phyloP scores from a whole-genome alignment of 2,113 vertebrate genomes.

The Microcebus ravelobensis region DNA sequence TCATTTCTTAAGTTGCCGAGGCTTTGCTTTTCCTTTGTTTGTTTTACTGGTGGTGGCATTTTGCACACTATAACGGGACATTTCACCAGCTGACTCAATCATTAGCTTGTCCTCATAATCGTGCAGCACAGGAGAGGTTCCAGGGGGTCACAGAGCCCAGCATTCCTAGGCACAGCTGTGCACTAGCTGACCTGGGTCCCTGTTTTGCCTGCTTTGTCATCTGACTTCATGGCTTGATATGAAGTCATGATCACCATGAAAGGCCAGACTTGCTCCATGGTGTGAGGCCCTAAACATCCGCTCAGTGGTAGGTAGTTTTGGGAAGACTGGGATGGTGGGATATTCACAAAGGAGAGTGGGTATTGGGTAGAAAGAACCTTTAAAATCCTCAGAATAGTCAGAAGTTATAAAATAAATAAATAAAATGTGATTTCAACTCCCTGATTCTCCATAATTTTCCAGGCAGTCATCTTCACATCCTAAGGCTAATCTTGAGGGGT shows the following conservation, averaged over 20 bases:
- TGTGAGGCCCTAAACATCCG: neutral
- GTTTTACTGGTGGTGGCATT: neutral
- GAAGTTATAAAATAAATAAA: neutral
- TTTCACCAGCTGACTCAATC: neutral
- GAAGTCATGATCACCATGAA: neutral
- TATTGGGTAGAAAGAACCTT: neutral
- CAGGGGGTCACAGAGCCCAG: rapidly evolving
- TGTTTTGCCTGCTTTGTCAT: neutral
- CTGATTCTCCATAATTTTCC: neutral
- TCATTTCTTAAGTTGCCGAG: neutral
- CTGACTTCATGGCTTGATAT: neutral
- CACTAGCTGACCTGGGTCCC: neutral
- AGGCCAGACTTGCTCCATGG: neutral
- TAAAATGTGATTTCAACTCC: neutral
- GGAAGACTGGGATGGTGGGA: neutral
- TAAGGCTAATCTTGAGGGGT: neutral
- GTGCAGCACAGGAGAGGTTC: neutral
- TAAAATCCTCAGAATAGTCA: neutral
- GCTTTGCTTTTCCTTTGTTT: neutral
- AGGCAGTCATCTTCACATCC: neutral
- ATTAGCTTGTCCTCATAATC: neutral
- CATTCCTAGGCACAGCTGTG: neutral
- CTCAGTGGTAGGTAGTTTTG: neutral
- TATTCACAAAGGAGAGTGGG: neutral
- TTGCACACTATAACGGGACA: neutral